Evolutionary conservation across 2,797 vertebrate species (phyloP).

Genomic region (Bradypodion pumilum): DNA sequence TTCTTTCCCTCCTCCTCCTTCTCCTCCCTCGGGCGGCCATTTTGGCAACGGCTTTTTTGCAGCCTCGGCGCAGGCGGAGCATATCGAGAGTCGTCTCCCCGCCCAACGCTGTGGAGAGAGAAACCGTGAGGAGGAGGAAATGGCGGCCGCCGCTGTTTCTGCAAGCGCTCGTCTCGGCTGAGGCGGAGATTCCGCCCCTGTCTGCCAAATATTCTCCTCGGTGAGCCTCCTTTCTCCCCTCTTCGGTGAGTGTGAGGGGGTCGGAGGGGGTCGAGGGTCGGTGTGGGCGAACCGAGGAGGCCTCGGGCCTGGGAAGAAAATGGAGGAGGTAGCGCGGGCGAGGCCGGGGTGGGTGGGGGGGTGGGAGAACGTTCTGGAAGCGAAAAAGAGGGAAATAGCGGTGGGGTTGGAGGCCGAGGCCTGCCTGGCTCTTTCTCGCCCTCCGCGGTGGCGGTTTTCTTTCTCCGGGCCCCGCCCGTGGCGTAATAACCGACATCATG

Average conservation of each 20-base stretch:
- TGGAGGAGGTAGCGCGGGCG: slow-evolving; percentile 61
- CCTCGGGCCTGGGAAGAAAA: slow-evolving; percentile 60
- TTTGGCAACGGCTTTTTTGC: slow-evolving; percentile 1
- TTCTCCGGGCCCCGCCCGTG: too few relatives aligned
- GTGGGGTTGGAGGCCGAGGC: too few relatives aligned
- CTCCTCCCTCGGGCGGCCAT: background rate
- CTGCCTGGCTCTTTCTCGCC: background rate
- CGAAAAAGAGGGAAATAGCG: too few relatives aligned
- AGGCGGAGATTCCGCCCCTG: background rate
- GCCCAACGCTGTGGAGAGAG: background rate
- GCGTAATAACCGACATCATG: too few relatives aligned
- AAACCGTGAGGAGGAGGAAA: slow-evolving; percentile 10
- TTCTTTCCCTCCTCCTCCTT: fast-evolving
- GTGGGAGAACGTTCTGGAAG: too few relatives aligned
- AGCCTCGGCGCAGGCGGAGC: slow-evolving; percentile 27
- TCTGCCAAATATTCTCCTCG: background rate
- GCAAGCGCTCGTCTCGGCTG: background rate
- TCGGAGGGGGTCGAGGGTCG: background rate
- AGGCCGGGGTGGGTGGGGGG: slow-evolving; percentile 2
- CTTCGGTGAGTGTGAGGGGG: slow-evolving; percentile 37
- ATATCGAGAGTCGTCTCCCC: background rate
- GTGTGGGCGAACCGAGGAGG: background rate
- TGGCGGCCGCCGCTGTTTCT: background rate
- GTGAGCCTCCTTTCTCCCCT: background rate
- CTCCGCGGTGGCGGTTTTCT: background rate